phyloP scores from a whole-genome alignment of 2,797 vertebrate genomes.

The Lates japonicus region DNA sequence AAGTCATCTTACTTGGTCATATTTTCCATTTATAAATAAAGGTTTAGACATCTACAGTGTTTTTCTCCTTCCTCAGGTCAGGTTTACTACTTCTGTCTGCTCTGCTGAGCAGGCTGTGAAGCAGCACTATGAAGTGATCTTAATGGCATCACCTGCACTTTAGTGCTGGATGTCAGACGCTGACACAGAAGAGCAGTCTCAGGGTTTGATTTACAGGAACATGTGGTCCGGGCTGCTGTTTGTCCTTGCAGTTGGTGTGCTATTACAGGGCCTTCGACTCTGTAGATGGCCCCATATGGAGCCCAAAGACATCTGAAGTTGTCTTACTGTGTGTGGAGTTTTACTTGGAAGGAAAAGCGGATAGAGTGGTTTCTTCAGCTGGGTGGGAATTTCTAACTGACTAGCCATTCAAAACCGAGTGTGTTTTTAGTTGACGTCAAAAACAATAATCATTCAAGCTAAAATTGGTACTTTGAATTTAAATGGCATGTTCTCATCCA shows the following conservation, averaged over 20 bases:
- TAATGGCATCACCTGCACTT: slow-evolving; percentile 67
- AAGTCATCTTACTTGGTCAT: neutral
- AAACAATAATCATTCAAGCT: slow-evolving; percentile 26
- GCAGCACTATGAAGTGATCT: slow-evolving; percentile 59
- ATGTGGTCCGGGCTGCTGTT: slow-evolving; percentile 78
- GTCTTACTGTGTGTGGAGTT: slow-evolving; percentile 53
- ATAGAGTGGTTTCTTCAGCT: slow-evolving; percentile 24
- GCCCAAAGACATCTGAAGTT: slow-evolving; percentile 64
- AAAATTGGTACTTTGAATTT: slow-evolving; percentile 29
- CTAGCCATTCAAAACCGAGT: neutral
- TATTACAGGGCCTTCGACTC: slow-evolving; percentile 69
- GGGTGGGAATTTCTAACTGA: slow-evolving; percentile 2
- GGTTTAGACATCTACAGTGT: neutral
- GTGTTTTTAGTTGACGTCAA: slow-evolving; percentile 16
- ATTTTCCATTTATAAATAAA: slow-evolving; percentile 22
- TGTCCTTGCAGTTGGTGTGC: slow-evolving; percentile 78
- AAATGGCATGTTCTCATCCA: neutral
- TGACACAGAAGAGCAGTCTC: slow-evolving; percentile 56
- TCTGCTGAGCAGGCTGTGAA: slow-evolving; percentile 25
- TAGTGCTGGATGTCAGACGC: slow-evolving; percentile 59
- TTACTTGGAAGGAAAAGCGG: slow-evolving; percentile 48
- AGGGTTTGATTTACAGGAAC: slow-evolving; percentile 80
- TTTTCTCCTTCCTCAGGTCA: neutral
- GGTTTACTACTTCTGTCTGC: slow-evolving; percentile 8
- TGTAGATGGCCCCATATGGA: slow-evolving; percentile 77